phyloP scores from a whole-genome alignment of 2,888 invertebrate species.

The Noctua janthe region DNA sequence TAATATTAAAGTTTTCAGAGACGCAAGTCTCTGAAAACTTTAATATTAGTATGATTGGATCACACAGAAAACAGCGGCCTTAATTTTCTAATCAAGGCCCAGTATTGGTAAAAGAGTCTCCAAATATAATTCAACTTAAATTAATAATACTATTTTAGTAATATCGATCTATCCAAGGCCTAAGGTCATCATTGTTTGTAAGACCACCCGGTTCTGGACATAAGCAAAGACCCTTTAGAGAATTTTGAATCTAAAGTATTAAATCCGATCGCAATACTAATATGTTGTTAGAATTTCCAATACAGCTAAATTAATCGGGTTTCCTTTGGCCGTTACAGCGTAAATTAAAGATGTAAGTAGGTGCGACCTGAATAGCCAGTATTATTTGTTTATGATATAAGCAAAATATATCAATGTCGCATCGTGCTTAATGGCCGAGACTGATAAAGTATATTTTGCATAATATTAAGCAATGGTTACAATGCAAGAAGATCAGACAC shows the following conservation, averaged over 20 bases:
- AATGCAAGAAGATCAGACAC: neutral
- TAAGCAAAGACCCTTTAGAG: slow-evolving; percentile 20
- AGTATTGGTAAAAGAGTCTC: neutral
- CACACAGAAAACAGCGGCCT: neutral
- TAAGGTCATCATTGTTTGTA: slow-evolving; percentile 41
- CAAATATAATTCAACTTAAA: neutral
- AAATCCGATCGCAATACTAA: slow-evolving; percentile 4
- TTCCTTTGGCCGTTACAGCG: slow-evolving; percentile 4
- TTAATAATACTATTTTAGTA: neutral
- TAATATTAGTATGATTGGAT: neutral
- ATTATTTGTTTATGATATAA: slow-evolving; percentile 51
- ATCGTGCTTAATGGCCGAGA: slow-evolving; percentile 16
- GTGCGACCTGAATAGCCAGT: slow-evolving; percentile 40
- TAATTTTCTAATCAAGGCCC: neutral
- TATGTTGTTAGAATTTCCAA: slow-evolving; percentile 22
- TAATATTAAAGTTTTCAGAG: too few relatives aligned
- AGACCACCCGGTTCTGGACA: slow-evolving; percentile 11
- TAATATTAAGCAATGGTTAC: slow-evolving; percentile 45
- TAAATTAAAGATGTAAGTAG: slow-evolving; percentile 30
- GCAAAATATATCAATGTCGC: slow-evolving; percentile 59
- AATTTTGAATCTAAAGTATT: slow-evolving; percentile 31
- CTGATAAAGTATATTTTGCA: slow-evolving; percentile 41
- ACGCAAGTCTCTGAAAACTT: neutral
- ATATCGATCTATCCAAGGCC: neutral
- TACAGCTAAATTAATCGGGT: slow-evolving; percentile 7